Evolutionary conservation across 2,797 vertebrate genomes (phyloP).

Genomic region (Helostoma temminkii): DNA sequence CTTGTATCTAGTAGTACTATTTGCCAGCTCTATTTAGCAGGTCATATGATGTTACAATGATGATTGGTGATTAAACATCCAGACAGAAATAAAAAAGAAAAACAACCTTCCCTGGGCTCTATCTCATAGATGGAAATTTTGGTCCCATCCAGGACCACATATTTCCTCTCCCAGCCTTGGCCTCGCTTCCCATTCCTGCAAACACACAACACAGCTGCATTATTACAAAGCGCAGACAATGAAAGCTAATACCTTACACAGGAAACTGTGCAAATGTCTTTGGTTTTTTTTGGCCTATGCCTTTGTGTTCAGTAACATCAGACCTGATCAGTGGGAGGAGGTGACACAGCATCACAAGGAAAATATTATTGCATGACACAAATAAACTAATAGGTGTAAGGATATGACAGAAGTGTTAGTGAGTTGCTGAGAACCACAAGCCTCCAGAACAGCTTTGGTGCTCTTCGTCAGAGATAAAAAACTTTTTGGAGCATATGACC

Average conservation of each 20-base stretch:
- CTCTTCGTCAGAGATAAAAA: not conserved
- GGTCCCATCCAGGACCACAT: constrained; percentile 94
- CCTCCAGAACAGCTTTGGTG: not conserved
- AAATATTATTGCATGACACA: not conserved
- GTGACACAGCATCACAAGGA: constrained; percentile 15
- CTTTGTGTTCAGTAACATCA: constrained; percentile 23
- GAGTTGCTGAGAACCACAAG: not conserved
- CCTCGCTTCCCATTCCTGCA: constrained; percentile 96
- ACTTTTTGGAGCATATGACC: not conserved
- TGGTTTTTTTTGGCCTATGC: not conserved
- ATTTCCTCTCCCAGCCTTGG: constrained; percentile 98
- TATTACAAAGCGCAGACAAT: not conserved
- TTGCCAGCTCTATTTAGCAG: not conserved
- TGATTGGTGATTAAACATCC: not conserved
- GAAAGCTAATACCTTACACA: not conserved
- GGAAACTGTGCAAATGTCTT: constrained; percentile 4
- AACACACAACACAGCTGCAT: constrained; percentile 27
- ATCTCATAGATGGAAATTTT: constrained; percentile 95
- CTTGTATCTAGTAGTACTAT: not conserved
- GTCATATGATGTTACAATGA: not conserved
- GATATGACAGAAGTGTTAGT: not conserved
- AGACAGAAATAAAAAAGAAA: not conserved
- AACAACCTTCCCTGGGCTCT: constrained; percentile 96
- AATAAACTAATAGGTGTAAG: constrained; percentile 4
- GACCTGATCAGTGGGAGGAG: constrained; percentile 20